A percentile compares a stretch with the other conserved stretches of the same genome.
phyloP scores from a whole-genome alignment of 2,797 vertebrate genomes.

The Salarias fasciatus region DNA sequence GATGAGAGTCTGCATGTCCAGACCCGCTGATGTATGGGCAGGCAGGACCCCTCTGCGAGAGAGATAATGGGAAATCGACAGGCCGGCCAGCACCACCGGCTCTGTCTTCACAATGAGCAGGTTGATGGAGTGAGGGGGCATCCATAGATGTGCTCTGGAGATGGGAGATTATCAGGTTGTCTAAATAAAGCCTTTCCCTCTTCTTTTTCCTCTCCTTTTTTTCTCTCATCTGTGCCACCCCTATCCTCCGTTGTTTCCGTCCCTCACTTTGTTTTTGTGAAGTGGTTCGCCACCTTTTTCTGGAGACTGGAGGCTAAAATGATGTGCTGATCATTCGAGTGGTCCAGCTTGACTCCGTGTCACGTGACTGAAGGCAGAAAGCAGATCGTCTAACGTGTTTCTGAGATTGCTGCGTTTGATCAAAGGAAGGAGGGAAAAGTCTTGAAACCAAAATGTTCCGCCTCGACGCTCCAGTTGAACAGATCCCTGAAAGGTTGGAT shows the following conservation, averaged over 20 bases:
- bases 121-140: slow-evolving; percentile 81
- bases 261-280: slow-evolving; percentile 45
- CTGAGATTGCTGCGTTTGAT: slow-evolving; percentile 44
- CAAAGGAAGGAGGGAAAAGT: slow-evolving; percentile 31
- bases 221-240: slow-evolving; percentile 31
- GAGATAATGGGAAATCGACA: slow-evolving; percentile 90
- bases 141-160: slow-evolving; percentile 75
- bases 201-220: slow-evolving; percentile 38
- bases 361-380: slow-evolving; percentile 23
- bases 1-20: slow-evolving; percentile 70
- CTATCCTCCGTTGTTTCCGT: slow-evolving; percentile 42
- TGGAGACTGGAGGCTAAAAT: slow-evolving; percentile 4
- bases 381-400: slow-evolving; percentile 28
- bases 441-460: slow-evolving; percentile 43
- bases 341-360: slow-evolving; percentile 30
- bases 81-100: slow-evolving; percentile 77
- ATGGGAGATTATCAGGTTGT: slow-evolving; percentile 81
- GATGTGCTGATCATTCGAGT: slow-evolving; percentile 26
- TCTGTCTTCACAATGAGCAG: slow-evolving; percentile 76
- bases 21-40: slow-evolving; percentile 82
- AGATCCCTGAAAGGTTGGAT: slow-evolving; percentile 56
- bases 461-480: slow-evolving; percentile 46
- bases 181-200: slow-evolving; percentile 77
- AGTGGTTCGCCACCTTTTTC: slow-evolving; percentile 21
- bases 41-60: slow-evolving; percentile 81